These are phyloP conservation scores for Naja naja DNA, from an alignment of 2,113 vertebrate genomes.

Conservation along the genomic window DNA sequence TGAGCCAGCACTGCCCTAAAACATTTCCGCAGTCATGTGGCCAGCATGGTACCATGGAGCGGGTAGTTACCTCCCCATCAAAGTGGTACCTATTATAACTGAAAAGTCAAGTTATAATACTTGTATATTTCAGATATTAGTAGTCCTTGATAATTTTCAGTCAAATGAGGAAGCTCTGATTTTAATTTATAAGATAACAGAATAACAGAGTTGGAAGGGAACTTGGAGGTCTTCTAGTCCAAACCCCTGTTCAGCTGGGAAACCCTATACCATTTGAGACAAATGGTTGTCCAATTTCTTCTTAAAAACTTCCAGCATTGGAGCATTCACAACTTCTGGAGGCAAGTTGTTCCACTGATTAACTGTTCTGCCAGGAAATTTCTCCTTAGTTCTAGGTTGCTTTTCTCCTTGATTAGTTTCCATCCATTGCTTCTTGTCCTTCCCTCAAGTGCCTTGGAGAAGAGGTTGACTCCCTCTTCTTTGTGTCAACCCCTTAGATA, in stretches of 20 bases:
- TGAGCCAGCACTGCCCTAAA: not conserved
- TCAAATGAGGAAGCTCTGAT: not conserved
- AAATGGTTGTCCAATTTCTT: not conserved
- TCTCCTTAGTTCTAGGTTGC: not conserved
- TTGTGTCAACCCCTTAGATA: not conserved
- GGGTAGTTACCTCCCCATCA: too few species aligned
- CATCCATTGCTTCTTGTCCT: not conserved
- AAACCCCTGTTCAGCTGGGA: too few species aligned
- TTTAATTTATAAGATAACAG: not conserved
- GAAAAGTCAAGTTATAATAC: too few species aligned
- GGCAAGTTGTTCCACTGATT: not conserved
- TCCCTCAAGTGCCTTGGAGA: not conserved
- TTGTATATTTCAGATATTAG: not conserved
- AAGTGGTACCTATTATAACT: too few species aligned
- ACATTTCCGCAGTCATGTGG: too few species aligned
- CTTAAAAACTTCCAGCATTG: not conserved
- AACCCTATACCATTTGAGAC: not conserved
- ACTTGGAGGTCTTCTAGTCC: too few species aligned
- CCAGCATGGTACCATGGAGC: too few species aligned
- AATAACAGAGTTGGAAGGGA: too few species aligned
- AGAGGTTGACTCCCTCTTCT: not conserved
- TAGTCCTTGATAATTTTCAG: not conserved
- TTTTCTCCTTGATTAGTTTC: not conserved
- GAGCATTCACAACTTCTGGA: not conserved
- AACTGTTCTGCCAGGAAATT: not conserved